Conservation (phyloP, 2,113 vertebrate genomes). For the Rhagologus leucostigma region DNA sequence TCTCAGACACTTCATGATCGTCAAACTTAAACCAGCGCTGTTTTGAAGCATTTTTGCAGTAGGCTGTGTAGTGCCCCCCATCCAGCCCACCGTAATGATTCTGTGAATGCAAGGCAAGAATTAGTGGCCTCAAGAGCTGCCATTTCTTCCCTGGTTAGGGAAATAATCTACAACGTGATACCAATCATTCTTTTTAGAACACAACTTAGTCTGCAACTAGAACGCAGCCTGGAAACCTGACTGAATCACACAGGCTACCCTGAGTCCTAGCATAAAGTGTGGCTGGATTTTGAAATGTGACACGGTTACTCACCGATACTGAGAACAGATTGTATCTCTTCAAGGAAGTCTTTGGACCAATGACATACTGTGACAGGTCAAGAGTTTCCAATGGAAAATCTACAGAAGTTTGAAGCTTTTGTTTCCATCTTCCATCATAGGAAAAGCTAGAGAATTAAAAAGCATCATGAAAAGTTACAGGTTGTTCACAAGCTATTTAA, state of each 20-base stretch:
- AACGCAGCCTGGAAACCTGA: neutral
- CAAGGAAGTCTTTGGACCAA: constrained; percentile 86
- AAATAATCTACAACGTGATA: neutral
- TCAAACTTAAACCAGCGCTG: constrained; percentile 98
- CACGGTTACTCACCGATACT: constrained; percentile 86
- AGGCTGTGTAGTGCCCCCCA: constrained; percentile 96
- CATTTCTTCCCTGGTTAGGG: neutral
- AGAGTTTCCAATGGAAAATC: constrained; percentile 92
- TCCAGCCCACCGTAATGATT: constrained; percentile 97
- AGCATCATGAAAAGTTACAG: neutral
- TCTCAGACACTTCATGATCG: constrained; percentile 92
- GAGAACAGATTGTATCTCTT: constrained; percentile 92
- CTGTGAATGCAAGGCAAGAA: constrained; percentile 61
- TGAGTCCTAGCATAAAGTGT: neutral
- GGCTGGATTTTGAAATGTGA: neutral
- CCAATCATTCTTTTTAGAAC: neutral
- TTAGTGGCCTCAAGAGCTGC: neutral
- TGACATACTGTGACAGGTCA: constrained; percentile 92
- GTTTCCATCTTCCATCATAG: constrained; percentile 95
- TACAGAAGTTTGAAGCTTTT: constrained; percentile 93
- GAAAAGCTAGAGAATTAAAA: constrained; percentile 82
- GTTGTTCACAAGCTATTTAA: neutral
- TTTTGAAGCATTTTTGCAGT: constrained; percentile 86
- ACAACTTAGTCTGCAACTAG: neutral
- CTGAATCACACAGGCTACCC: neutral